Base-by-base conservation (phyloP, 2,797 vertebrate species). In the Sebastolobus altivelis region DNA sequence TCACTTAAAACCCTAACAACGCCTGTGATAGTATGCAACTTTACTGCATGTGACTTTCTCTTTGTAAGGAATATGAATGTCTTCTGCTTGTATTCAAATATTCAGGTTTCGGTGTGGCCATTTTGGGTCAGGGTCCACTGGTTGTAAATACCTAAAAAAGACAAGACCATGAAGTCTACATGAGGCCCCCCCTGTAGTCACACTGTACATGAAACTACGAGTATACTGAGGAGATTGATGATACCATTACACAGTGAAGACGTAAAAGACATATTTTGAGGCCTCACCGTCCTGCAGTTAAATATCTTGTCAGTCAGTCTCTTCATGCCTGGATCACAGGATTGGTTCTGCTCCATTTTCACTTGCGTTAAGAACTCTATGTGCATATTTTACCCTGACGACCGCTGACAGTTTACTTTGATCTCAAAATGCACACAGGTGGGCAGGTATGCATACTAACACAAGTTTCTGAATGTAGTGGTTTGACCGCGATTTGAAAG, bases 281-380 rank as follows among this genome's bases (percentile, higher is more conserved):
- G 13, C 13, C 9, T 71, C n/a, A 35, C 18, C 46, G 31, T 31
- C 58, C 35, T 58, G 7, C 12, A 68, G 58, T 74, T 65, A 25
- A 61, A 65, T 58, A 59, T 65, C 25, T 55, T 4, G n/a, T 43
- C 49, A 49, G 60, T 67, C 11, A 11, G 63, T 55, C 1, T 1
- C 65, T 70, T 76, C 29, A 43, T 25, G 35, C 7, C 7, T 54
- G 35, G 33, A 73, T 65, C 54, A 66, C 54, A 62, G 58, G 43
- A 75, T 61, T 65, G n/a, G 31, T 73, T 80, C 31, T 78, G 65
- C 73, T 72, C 62, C 60, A 71, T 38, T 74, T 81, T 58, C 67
- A 79, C 61, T 25, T 27, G 22, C 6, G 12, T 40, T 79, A 69
- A 65, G 62, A 80, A 27, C 16, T 38, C 31, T 25, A 25, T 33